Conservation (phyloP, 2,113 vertebrate genomes). For the Semnopithecus entellus region DNA sequence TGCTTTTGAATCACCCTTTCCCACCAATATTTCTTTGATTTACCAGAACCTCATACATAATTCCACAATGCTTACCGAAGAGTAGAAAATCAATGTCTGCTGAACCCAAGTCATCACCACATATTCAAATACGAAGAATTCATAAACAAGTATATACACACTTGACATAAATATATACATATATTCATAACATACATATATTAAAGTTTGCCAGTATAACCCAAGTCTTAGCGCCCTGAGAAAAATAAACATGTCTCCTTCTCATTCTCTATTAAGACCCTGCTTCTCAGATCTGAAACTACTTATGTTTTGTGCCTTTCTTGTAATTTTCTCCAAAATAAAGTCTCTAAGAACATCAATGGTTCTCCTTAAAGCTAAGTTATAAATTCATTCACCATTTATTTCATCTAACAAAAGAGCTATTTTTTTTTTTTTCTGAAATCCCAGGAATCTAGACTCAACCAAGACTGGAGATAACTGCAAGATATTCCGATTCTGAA, state of each 20-base stretch:
- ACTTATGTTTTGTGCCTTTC: constrained; percentile 57
- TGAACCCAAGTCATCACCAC: background rate
- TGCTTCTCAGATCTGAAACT: constrained; percentile 47
- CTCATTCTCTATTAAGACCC: background rate
- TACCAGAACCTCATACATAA: background rate
- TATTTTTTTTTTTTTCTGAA: background rate
- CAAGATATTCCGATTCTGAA: background rate
- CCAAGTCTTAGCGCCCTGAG: background rate
- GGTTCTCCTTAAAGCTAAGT: constrained; percentile 34
- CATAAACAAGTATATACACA: background rate
- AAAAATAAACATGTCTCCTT: background rate
- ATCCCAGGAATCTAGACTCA: constrained; percentile 43
- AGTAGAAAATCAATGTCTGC: background rate
- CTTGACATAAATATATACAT: background rate
- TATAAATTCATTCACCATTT: constrained; percentile 60
- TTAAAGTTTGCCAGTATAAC: background rate
- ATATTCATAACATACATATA: background rate
- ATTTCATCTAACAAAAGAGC: constrained; percentile 65
- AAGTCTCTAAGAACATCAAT: constrained; percentile 61
- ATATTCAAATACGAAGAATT: background rate
- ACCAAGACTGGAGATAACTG: background rate
- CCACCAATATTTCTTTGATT: background rate
- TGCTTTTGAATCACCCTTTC: background rate
- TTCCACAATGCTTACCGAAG: background rate
- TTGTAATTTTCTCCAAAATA: constrained; percentile 63